Conservation (phyloP, 1,140 invertebrate genomes). For the Drosophila arawakana region DNA sequence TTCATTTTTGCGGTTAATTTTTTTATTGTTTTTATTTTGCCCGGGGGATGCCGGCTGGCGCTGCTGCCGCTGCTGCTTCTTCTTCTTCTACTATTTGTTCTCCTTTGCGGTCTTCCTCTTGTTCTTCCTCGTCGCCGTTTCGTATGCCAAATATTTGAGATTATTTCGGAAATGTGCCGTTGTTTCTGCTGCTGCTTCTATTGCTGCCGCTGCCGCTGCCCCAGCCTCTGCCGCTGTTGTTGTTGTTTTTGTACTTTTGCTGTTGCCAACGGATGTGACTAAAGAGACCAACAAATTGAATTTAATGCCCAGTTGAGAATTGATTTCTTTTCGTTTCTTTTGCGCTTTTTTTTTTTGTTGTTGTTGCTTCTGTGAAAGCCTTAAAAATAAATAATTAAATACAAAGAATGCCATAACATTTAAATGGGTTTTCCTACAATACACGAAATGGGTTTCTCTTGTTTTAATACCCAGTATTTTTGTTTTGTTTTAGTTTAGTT, state of each 20-base stretch:
- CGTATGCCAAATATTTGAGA: conserved; percentile 32
- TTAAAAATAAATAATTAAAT: conserved; percentile 30
- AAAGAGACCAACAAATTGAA: conserved; percentile 34
- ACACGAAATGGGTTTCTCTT: conserved; percentile 8
- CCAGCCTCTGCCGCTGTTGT: not conserved
- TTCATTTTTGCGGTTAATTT: conserved; percentile 11
- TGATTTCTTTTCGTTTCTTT: conserved; percentile 40
- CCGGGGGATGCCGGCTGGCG: conserved; percentile 3
- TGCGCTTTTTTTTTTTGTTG: conserved; percentile 15
- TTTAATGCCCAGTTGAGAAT: conserved; percentile 20
- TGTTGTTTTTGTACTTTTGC: conserved; percentile 12
- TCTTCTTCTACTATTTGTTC: no score
- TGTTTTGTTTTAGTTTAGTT: conserved; percentile 16
- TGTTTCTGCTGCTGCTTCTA: not conserved
- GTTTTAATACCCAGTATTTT: not conserved
- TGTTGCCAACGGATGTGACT: conserved; percentile 42
- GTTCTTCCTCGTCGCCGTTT: conserved; percentile 23
- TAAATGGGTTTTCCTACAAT: conserved; percentile 47
- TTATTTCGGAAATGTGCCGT: conserved; percentile 45
- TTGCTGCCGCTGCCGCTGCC: no score
- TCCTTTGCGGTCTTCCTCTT: no score
- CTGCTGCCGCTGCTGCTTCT: no score
- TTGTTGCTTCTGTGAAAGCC: conserved; percentile 37
- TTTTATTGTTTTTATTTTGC: conserved; percentile 14
- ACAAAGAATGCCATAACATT: conserved; percentile 45